Evolutionary conservation across 2,113 vertebrate genomes (phyloP), one percentile per base, ranked within the genome.

Genomic region (Polyodon spathula): DNA sequence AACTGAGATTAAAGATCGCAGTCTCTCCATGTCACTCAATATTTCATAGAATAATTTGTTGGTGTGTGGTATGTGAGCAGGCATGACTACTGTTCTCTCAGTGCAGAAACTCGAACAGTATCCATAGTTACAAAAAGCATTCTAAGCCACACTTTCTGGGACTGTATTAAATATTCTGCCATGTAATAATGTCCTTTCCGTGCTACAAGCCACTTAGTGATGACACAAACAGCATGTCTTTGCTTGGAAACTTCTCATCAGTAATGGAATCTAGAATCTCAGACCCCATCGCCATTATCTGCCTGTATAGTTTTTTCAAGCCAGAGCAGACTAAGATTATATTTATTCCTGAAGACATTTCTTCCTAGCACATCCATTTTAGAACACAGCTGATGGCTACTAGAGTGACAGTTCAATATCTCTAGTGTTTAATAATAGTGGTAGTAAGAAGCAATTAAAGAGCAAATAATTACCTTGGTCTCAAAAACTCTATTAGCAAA

Each of bases 181-280:
- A 97, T 95, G 72, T 91, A 97, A n/a, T n/a, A n/a, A 63, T 95
- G 93, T 58, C 83, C 89, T 68, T 44, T 86, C 44, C 93, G 82
- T 44, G 79, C 77, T 63, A 59, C 61, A 64, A 97, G 58, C 59
- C 89, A 86, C 42, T 43, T 65, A 56, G 83, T 78, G 67, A 95
- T 89, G 44, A 91, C 63, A 92, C 76, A 67, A 94, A 92, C 41
- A 88, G 76, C 68, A 92, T 80, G 54, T 81, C 74, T 5, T 81
- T 56, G 14, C 63, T n/a, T 8, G 46, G 0, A 0, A 48, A 70
- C 65, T 53, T 16, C 8, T 68, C 63, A 17, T 63, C 63, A 5
- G 44, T 14, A 38, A 46, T 6, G 27, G 51, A 63, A 27, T 59
- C 0, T 5, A 65, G 15, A 8, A 70, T 71, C 17, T 71, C 54